These are phyloP conservation scores for Circaetus cinerascens DNA, from an alignment of 2,113 vertebrate genomes.

Conservation along the genomic window DNA sequence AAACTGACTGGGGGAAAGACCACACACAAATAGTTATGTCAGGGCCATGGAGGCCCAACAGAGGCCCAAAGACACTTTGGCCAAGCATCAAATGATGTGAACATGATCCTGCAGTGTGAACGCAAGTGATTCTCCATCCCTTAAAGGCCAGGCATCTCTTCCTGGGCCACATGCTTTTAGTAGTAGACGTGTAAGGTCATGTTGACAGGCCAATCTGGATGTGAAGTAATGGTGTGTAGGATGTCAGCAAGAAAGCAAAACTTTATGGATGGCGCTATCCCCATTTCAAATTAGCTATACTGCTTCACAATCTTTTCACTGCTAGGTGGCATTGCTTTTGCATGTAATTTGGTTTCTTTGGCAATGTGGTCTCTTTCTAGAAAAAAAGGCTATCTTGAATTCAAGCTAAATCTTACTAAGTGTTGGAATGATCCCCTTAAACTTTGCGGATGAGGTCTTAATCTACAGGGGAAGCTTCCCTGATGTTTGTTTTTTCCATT, in stretches of 20 bases:
- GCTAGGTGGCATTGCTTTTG: background rate
- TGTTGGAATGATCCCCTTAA: background rate
- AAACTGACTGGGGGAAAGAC: background rate
- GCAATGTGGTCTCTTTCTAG: background rate
- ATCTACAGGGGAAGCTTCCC: background rate
- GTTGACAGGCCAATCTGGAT: background rate
- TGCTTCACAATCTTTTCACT: background rate
- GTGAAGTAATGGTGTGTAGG: background rate
- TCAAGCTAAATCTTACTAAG: background rate
- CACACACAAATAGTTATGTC: background rate
- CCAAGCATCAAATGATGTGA: background rate
- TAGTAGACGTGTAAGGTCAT: background rate
- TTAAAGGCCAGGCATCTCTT: background rate
- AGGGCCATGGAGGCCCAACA: background rate
- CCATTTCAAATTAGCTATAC: background rate
- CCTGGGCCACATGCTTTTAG: background rate
- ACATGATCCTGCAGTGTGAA: background rate
- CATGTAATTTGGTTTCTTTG: background rate
- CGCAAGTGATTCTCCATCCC: accelerated
- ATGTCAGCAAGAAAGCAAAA: background rate
- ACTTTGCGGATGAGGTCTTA: background rate
- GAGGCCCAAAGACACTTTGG: background rate
- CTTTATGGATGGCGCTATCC: background rate
- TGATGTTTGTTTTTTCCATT: background rate
- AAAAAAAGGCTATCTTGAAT: background rate